Percentiles rank a stretch among this genome's conserved stretches.
phyloP scores from a whole-genome alignment of 2,113 vertebrate species.

The Cervus canadensis region DNA sequence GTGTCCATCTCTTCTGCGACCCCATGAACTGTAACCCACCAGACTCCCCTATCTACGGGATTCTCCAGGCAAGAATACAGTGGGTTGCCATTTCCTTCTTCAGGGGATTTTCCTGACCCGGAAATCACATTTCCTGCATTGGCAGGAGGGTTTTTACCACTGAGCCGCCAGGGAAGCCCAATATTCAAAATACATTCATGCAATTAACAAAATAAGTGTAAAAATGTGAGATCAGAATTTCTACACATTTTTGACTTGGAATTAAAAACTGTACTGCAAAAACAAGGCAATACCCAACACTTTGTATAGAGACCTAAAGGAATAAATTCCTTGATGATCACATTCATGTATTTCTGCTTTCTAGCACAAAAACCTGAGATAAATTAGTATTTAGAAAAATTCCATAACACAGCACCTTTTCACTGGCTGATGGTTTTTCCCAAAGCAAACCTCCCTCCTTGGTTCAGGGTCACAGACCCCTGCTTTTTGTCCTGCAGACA shows the following conservation, averaged over 20 bases:
- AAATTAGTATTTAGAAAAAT: not conserved
- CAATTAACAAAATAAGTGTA: not conserved
- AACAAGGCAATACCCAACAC: not conserved
- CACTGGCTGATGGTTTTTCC: not conserved
- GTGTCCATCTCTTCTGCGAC: fast-evolving
- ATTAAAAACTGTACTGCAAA: not conserved
- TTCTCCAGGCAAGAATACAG: not conserved
- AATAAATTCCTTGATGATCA: not conserved
- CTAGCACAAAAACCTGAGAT: not conserved
- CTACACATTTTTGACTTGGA: not conserved
- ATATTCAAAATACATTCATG: not conserved
- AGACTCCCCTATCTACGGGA: not conserved
- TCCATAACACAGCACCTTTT: not conserved
- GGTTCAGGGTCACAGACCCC: not conserved
- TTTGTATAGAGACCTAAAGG: not conserved
- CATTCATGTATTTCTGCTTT: not conserved
- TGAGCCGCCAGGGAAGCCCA: not conserved
- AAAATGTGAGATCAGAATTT: not conserved
- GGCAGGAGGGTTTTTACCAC: not conserved
- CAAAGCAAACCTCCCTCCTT: not conserved
- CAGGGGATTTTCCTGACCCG: not conserved
- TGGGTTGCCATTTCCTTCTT: not conserved
- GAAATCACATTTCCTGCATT: not conserved
- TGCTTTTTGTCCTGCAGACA: not conserved
- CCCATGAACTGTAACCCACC: not conserved